Base-by-base conservation (phyloP, 2,888 invertebrate genomes). In the Coenonympha arcania region DNA sequence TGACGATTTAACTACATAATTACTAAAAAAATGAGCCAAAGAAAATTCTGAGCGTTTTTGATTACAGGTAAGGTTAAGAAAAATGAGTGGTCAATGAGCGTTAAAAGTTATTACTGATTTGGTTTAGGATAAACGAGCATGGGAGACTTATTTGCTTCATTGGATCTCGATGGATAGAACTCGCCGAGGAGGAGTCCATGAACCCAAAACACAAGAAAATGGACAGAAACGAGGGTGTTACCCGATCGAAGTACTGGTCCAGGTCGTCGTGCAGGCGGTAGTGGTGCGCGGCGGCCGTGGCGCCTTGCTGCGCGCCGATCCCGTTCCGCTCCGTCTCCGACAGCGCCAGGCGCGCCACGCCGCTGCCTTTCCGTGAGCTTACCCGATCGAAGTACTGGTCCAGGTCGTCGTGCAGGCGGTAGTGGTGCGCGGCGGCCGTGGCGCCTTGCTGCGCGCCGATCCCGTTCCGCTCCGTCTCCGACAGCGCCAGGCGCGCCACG, bases 341-440 rank as follows among this genome's bases (percentile, higher is more conserved):
- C 56, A 82, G 73, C 56, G 82, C 73, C 61, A 84, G 76, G 0
- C 73, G 69, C 47, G 69, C 88, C 9, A 73, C 61, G 46, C 82
- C 82, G 54, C 87, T 73, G 54, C 69, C 70, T 45, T 69, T 66
- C 34, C 73, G 72, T n/a, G n/a, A n/a, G n/a, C n/a, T n/a, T n/a
- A n/a, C n/a, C n/a, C n/a, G n/a, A n/a, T n/a, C n/a, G n/a, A 95
- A 96, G 79, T 94, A 91, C 52, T 90, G 86, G 62, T 90, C 90
- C 61, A 95, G 88, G 64, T 93, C 90, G 65, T 93, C 92, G 60
- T 94, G 90, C 64, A 92, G 88, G n/a, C 90, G 87, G 73, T 92
- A 91, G 72, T 94, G 93, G 69, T 93, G 92, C 50, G 90, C 89
- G 42, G 92, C 90, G 62, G 94, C 88, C 0, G 92, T 92, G 58